Evolutionary conservation across 2,113 vertebrate species (phyloP).

Genomic region (Cyphomyrus plagiostoma): DNA sequence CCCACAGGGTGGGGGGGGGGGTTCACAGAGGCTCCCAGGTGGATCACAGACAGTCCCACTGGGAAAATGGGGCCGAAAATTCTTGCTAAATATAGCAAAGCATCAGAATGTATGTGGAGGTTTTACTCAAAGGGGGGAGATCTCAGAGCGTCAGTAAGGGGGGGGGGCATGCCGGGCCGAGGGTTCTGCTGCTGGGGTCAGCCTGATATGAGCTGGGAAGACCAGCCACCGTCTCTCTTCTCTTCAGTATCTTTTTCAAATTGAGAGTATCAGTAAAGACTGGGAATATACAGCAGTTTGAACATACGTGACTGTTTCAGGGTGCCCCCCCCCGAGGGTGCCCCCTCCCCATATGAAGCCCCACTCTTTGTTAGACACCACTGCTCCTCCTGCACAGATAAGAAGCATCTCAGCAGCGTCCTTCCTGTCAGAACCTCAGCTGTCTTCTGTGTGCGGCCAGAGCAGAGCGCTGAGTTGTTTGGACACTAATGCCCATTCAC

Average conservation of each 20-base stretch:
- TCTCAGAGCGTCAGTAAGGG: background rate
- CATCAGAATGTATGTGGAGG: background rate
- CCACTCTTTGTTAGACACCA: background rate
- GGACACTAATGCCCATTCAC: slow-evolving; percentile 99
- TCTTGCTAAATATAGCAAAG: background rate
- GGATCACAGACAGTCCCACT: slow-evolving; percentile 42
- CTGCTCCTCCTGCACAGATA: background rate
- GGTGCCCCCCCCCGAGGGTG: background rate
- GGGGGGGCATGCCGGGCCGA: background rate
- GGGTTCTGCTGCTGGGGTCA: background rate
- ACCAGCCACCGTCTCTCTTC: background rate
- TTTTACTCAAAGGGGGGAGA: background rate
- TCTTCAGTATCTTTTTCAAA: background rate
- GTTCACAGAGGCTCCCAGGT: slow-evolving; percentile 37
- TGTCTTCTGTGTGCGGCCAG: slow-evolving; percentile 95
- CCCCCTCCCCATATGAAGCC: too few species aligned
- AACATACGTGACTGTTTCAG: background rate
- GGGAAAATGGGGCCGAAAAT: slow-evolving; percentile 32
- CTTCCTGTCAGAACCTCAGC: slow-evolving; percentile 64
- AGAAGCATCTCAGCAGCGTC: background rate
- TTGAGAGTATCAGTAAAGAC: background rate
- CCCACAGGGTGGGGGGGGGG: slow-evolving; percentile 46
- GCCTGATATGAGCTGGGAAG: background rate
- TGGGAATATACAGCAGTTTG: background rate
- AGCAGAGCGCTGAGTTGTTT: slow-evolving; percentile 99